Conservation (phyloP, 2,888 invertebrate genomes). For the Eristalis pertinax region DNA sequence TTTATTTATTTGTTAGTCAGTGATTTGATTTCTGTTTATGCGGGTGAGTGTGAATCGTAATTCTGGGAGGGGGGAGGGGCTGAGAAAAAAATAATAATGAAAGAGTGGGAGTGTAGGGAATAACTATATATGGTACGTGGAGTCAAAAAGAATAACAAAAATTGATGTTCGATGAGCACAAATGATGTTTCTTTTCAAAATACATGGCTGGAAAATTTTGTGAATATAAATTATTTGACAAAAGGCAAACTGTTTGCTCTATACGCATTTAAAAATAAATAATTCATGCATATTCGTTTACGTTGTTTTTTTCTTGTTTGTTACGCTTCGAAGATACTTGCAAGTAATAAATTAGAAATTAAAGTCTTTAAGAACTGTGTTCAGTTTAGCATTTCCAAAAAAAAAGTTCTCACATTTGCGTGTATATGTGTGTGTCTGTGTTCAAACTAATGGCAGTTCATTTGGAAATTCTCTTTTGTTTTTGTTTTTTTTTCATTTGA, state of each 20-base stretch:
- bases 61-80: background rate
- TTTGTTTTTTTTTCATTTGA: background rate
- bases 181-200: background rate
- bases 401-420: conserved; percentile 12
- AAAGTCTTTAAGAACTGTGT: conserved; percentile 45
- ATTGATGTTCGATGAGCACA: conserved; percentile 2
- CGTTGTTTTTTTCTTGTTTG: background rate
- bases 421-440: no score
- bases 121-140: conserved; percentile 9
- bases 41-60: conserved; percentile 40
- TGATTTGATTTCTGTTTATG: conserved; percentile 44
- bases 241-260: conserved; percentile 19
- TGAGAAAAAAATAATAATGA: background rate
- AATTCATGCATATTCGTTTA: conserved; percentile 44
- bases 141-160: background rate
- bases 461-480: conserved; percentile 39
- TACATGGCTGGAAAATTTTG: background rate
- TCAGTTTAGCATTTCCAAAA: conserved; percentile 52
- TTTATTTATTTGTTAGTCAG: conserved; percentile 46
- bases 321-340: conserved; percentile 16
- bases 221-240: conserved; percentile 32
- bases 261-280: conserved; percentile 60
- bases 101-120: background rate
- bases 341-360: conserved; percentile 63
- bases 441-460: conserved; percentile 59